Evolutionary conservation across 2,113 vertebrate genomes (phyloP), one percentile per base, ranked within the genome.

Genomic region (Muntiacus reevesi): DNA sequence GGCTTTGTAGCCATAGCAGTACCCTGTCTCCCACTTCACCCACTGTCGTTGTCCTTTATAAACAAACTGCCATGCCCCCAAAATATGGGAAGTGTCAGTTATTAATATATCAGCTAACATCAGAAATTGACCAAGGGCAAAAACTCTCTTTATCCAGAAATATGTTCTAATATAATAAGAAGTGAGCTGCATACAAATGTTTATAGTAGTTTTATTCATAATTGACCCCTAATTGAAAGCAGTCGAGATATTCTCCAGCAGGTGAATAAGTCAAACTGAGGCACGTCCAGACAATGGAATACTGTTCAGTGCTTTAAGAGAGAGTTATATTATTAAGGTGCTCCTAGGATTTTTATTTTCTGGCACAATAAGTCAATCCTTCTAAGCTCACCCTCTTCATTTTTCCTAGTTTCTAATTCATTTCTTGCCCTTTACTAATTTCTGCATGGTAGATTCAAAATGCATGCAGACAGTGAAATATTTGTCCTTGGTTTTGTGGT

Each of bases 21-120:
- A 13, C 2, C 3, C 17, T n/a, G 30, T 9, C 45, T 57, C 15
- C 30, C 4, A 0, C 27, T 1, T 1, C 5, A 19, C 10, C 30
- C 19, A 1, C 13, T 3, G 11, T n/a, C 25, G 3, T 50, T 40
- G 52, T 12, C 17, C 10, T 52, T 76, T 19, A 28, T 9, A 33
- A 27, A 23, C 57, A 17, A 12, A 43, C 21, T 27, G 11, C 10
- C 7, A 10, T 11, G 30, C n/a, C 12, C 0, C 1, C 2, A 45
- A 47, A 43, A 13, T 13, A 21, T 6, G 13, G 27, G 27, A 21
- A 54, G 30, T 9, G 5, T 16, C 64, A 47, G 36, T 40, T 21
- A 9, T 1, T 54, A 2, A 15, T 36, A 30, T 27, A 27, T n/a
- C 55, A 33, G 36, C 54, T 25, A 76, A 14, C 21, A 9, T 60